Percentiles rank a stretch among this genome's conserved stretches.
Conservation (phyloP, 2,797 vertebrate species). For the Cynopterus sphinx region DNA sequence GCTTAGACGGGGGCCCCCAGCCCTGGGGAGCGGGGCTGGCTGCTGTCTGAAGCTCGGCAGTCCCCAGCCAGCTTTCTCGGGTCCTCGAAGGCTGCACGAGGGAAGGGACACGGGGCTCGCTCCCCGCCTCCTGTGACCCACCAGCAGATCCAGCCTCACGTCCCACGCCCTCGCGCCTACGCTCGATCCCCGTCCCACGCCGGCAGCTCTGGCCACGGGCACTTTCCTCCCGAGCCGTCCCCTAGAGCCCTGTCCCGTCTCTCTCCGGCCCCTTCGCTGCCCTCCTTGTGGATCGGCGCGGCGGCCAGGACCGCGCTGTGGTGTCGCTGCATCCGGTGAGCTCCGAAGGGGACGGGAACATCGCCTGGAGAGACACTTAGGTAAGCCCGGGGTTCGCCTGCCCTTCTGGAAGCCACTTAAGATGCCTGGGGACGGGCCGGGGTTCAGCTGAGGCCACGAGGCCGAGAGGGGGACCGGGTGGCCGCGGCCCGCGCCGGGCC, state of each 20-base stretch:
- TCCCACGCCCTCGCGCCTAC: accelerated
- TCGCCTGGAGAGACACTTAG: not conserved
- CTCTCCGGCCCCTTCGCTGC: not conserved
- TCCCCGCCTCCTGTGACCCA: not conserved
- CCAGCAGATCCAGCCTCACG: not conserved
- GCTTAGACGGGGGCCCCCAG: not conserved
- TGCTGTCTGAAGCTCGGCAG: not conserved
- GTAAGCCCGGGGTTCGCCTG: accelerated
- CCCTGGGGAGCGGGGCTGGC: accelerated
- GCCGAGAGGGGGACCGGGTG: accelerated
- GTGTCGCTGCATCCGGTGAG: not conserved
- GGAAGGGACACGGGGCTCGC: too few species aligned
- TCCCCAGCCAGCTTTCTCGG: not conserved
- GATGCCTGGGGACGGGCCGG: not conserved
- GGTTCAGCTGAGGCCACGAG: not conserved
- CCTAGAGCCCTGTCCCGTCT: not conserved
- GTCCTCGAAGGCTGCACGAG: too few species aligned
- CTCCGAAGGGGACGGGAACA: not conserved
- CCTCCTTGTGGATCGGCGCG: accelerated
- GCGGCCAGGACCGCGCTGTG: accelerated
- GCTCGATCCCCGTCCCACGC: not conserved
- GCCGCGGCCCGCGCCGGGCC: too few species aligned
- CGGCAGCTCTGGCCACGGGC: not conserved
- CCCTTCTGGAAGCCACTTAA: not conserved
- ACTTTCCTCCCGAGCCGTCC: not conserved